phyloP scores from a whole-genome alignment of 2,888 invertebrate genomes.

The Scaptodrosophila latifasciaeformis region DNA sequence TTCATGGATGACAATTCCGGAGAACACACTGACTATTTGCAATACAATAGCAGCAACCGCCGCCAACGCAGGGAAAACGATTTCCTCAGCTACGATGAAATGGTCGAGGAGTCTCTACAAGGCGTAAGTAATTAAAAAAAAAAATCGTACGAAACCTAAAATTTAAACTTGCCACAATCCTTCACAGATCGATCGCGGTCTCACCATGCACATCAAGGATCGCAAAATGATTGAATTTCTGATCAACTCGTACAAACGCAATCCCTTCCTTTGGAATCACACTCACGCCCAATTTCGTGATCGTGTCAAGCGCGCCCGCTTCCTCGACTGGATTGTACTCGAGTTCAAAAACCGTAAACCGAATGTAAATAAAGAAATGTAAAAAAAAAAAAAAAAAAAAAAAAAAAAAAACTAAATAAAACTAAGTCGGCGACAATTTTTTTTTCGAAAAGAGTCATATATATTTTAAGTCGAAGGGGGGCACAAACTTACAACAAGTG shows the following conservation, averaged over 20 bases:
- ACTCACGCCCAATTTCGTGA: conserved; percentile 70
- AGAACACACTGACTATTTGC: conserved; percentile 44
- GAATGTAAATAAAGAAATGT: too few relatives aligned
- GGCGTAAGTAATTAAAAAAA: conserved; percentile 63
- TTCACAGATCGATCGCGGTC: conserved; percentile 46
- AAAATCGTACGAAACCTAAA: not conserved
- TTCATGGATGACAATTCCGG: conserved; percentile 51
- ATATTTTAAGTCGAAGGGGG: too few relatives aligned
- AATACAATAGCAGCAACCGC: conserved; percentile 34
- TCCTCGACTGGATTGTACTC: conserved; percentile 66
- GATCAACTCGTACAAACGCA: conserved; percentile 69
- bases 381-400: too few relatives aligned
- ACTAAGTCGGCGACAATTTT: too few relatives aligned
- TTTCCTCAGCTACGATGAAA: conserved; percentile 66
- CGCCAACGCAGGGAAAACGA: conserved; percentile 41
- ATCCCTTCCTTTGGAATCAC: conserved; percentile 71
- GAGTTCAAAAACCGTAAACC: conserved; percentile 69
- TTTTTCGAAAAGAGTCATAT: too few relatives aligned
- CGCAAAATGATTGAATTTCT: conserved; percentile 71
- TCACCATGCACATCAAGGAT: conserved; percentile 70
- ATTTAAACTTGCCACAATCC: not conserved
- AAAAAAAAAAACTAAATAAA: too few relatives aligned
- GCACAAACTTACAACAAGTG: too few relatives aligned
- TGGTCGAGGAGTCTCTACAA: conserved; percentile 68
- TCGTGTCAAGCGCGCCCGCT: conserved; percentile 65